These are phyloP conservation scores for Hylomyscus alleni DNA, from an alignment of 2,797 vertebrate species.

Conservation along the genomic window DNA sequence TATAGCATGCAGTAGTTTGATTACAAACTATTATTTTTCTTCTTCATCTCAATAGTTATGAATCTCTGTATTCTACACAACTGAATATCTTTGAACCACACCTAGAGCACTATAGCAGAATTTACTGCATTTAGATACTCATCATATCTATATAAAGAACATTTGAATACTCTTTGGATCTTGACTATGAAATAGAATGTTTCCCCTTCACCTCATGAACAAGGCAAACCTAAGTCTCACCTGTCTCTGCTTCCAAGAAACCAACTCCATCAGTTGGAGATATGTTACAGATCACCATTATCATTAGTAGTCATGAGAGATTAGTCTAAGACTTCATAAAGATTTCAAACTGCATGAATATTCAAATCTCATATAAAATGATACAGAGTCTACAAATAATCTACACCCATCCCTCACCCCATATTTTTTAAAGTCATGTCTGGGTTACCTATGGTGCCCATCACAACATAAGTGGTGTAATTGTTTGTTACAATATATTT, in stretches of 20 bases:
- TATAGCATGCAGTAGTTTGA: neutral
- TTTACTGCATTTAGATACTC: neutral
- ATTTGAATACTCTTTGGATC: neutral
- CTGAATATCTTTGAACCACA: neutral
- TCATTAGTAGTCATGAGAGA: neutral
- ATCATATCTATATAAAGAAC: neutral
- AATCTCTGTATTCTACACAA: neutral
- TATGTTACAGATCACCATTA: neutral
- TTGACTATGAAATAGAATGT: neutral
- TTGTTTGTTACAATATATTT: neutral
- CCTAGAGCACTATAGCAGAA: neutral
- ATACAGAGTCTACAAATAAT: neutral
- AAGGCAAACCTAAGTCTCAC: neutral
- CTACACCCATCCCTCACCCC: neutral
- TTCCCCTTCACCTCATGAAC: neutral
- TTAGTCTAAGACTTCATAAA: neutral
- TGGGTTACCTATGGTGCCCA: neutral
- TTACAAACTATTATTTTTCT: neutral
- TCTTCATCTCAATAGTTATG: slow-evolving; percentile 34
- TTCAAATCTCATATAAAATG: neutral
- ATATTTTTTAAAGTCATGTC: neutral
- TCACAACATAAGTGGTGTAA: neutral
- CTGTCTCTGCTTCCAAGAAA: slow-evolving; percentile 18
- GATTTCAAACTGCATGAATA: neutral
- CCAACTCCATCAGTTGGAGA: neutral